Evolutionary conservation across 2,888 invertebrate genomes (phyloP), one percentile per base, ranked within the genome.

Genomic region (Trichopoda pennipes): DNA sequence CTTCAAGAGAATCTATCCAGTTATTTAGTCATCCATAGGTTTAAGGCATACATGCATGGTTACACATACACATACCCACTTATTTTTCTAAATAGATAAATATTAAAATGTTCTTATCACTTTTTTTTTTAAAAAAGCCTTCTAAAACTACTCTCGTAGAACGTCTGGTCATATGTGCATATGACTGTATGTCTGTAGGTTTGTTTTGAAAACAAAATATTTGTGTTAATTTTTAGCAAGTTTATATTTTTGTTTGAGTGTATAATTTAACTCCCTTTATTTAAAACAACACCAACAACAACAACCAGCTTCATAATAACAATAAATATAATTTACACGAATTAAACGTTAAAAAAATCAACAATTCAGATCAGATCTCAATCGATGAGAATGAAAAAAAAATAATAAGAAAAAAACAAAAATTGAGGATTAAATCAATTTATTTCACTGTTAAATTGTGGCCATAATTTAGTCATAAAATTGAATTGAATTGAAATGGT

Each of bases 321-420:
- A 77, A 77, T 70, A 77, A 69, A 77, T 70, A 77, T 70, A 56
- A 81, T 79, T 79, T 79, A 79, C 82, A 79, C 75, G 82, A 79
- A 79, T 82, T 79, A 61, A 73, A 79, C 49, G 76, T 82, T 82
- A 72, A 56, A 66, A 72, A 75, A 76, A 82, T 82, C 79, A 82
- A 79, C 82, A 82, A 82, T 75, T 82, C 81, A 66, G 63, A 75
- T 75, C 79, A 72, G 75, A 75, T 79, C 66, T 66, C 80, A 80
- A 75, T 66, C 80, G 70, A 51, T 42, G 28, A 38, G 60, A 68
- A 76, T 69, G 35, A 53, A 74, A 21, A 17, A 63, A 60, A 32
- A 38, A 42, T 23, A 28, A 28, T 7, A 7, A 28, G 8, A 8
- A 28, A 28, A 6, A 28, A 28, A 28, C 28, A 28, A 28, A 28